Base-by-base conservation (phyloP, 2,113 vertebrate species). In the Chloropsis cyanopogon region DNA sequence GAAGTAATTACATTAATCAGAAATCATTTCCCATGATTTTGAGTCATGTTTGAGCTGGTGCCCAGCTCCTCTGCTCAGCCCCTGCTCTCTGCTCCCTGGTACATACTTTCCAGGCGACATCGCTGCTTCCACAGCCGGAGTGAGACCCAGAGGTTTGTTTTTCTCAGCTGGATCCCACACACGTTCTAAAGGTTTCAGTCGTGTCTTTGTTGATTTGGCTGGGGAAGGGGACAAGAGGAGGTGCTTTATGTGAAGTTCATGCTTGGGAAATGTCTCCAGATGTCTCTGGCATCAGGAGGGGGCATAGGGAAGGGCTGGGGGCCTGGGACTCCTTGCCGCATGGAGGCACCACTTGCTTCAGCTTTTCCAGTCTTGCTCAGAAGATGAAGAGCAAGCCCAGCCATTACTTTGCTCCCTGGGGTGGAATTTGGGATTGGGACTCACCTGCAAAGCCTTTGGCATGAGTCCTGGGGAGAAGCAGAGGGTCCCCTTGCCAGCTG, bases 91-190 rank as follows among this genome's bases (percentile, higher is more conserved):
- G 79, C 91, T 95, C 8, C 1, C 79, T 90, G 91, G 91, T 96
- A 88, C 97, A 97, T 97, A 92, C 88, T 96, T 97, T 97, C 96
- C 96, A 93, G 94, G 96, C 92, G 76, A 96, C 96, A 97, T 97
- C 79, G 95, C 73, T 95, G 95, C 95, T 97, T 95, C 96, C 90
- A 95, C 84, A 90, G 69, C 95, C 54, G 20, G 8, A 14, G 63
- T 37, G 88, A 82, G 95, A 92, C 84, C 20, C 5, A 82, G 72
- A 75, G 85, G 33, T 57, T 95, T 96, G 95, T 95, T 96, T 93
- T 92, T 65, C 92, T 88, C 93, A 8, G 17, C 92, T 93, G 94
- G 83, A 93, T 95, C 82, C 72, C 86, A 89, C 88, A 69, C 88
- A 63, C 17, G 35, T 71, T 65, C 66, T 41, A 4, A 68, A 90